Base-by-base conservation (phyloP, 2,113 vertebrate genomes). In the Scophthalmus maximus region DNA sequence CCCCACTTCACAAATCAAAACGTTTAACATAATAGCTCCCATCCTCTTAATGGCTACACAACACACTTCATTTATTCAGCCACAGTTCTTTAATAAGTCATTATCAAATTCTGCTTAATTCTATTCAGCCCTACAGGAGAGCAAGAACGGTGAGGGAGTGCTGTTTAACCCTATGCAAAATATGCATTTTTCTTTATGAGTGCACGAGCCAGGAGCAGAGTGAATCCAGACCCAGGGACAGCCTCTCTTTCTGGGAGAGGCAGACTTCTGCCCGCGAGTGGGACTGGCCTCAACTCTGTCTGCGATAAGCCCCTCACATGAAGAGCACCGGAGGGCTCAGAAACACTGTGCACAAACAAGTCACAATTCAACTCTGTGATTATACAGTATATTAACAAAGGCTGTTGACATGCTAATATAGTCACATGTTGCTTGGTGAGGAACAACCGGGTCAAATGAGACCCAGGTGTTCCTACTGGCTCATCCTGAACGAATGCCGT, bases 331-430 rank as follows among this genome's bases (percentile, higher is more conserved):
- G 25, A 80, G 84, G 81, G 79, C 60, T 76, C 64, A 47, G 71
- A 38, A n/a, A 3, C 38, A 71, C 65, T 42, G 64, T 60, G 68
- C 92, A 93, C 90, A 89, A 91, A 95, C 93, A 93, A 94, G 93
- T 90, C 93, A 93, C 92, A 94, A 92, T 95, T 94, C 93, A 94
- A 93, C 94, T 93, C 93, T 92, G 89, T 92, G 92, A 73, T 83
- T 67, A 79, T 22, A 50, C 40, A 42, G 36, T 23, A 42, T 38
- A 50, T 49, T n/a, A 74, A 78, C 25, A 63, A 34, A 68, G 34
- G 29, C 4, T 1, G 44, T 2, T 29, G 51, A 55, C 76, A 36
- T 55, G 52, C 30, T 62, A 57, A 56, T 61, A 40, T n/a, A 22
- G 26, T 44, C 42, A 36, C 38, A 42, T 32, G 70, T 57, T 57